These are phyloP conservation scores for Melitaea athalia DNA, from an alignment of 2,888 invertebrate genomes.

Conservation along the genomic window DNA sequence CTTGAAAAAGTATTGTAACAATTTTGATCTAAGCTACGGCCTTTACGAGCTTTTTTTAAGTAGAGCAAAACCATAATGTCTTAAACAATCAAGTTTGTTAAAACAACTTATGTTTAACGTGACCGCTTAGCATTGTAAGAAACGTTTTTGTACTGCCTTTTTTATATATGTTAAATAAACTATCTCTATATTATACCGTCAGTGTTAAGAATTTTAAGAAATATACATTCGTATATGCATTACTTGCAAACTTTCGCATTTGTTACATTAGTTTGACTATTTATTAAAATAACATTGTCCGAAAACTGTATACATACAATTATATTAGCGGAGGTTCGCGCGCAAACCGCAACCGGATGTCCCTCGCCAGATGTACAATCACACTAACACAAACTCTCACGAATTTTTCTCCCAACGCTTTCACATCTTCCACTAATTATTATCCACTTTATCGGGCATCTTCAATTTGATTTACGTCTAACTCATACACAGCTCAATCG, in stretches of 20 bases:
- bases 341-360: constrained; percentile 68
- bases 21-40: not conserved
- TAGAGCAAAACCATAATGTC: not conserved
- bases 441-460: constrained; percentile 82
- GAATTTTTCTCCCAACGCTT: constrained; percentile 82
- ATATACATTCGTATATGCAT: no score
- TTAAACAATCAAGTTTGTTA: not conserved
- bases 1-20: constrained; percentile 18
- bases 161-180: no score
- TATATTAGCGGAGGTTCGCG: constrained; percentile 33
- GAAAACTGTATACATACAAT: constrained; percentile 37
- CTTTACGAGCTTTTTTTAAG: not conserved
- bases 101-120: not conserved
- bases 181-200: no score
- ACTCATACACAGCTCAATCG: constrained; percentile 75
- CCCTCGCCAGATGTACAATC: constrained; percentile 78
- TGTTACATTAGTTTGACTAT: not conserved
- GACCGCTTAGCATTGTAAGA: no score
- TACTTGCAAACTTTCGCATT: no score
- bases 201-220: no score
- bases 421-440: constrained; percentile 82
- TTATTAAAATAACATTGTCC: constrained; percentile 16
- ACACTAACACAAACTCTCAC: constrained; percentile 80
- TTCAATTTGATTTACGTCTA: constrained; percentile 82
- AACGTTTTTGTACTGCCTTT: no score